Percentiles rank a stretch among this genome's conserved stretches.
These are phyloP conservation scores for Agrilus mali DNA, from an alignment of 2,888 invertebrate genomes.

Conservation along the genomic window DNA sequence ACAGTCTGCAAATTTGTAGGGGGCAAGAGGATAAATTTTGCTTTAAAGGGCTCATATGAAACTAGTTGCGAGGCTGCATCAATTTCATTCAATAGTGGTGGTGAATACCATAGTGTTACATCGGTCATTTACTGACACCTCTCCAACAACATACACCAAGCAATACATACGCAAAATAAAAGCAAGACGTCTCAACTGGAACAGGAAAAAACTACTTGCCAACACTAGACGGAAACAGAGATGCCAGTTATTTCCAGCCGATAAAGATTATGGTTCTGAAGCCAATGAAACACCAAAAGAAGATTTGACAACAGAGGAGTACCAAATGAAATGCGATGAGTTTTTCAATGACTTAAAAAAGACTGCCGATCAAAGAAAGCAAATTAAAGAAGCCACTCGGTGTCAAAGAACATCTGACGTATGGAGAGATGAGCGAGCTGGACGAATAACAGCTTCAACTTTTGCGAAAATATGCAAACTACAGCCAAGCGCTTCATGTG, in stretches of 20 bases:
- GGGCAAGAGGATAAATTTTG: slow-evolving; percentile 5
- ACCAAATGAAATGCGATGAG: too few relatives aligned
- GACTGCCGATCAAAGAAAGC: slow-evolving; percentile 7
- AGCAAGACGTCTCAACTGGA: neutral
- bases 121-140: neutral
- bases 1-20: slow-evolving; percentile 5
- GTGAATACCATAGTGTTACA: slow-evolving; percentile 1
- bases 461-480: slow-evolving; percentile 17
- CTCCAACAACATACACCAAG: neutral
- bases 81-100: slow-evolving; percentile 4
- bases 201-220: neutral
- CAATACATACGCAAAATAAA: neutral
- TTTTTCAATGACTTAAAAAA: slow-evolving; percentile 7
- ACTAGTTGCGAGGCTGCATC: slow-evolving; percentile 6
- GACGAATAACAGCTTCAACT: slow-evolving; percentile 22
- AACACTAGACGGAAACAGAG: too few relatives aligned
- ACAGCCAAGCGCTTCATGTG: slow-evolving; percentile 6
- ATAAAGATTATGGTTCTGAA: slow-evolving; percentile 1
- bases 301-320: slow-evolving; percentile 1
- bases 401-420: slow-evolving; percentile 15
- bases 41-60: neutral
- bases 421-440: slow-evolving; percentile 20
- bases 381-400: slow-evolving; percentile 11
- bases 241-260: neutral
- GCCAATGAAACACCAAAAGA: neutral